phyloP scores from a whole-genome alignment of 35 echinoderm and acorn worm species.

The Ophioderma brevispina region DNA sequence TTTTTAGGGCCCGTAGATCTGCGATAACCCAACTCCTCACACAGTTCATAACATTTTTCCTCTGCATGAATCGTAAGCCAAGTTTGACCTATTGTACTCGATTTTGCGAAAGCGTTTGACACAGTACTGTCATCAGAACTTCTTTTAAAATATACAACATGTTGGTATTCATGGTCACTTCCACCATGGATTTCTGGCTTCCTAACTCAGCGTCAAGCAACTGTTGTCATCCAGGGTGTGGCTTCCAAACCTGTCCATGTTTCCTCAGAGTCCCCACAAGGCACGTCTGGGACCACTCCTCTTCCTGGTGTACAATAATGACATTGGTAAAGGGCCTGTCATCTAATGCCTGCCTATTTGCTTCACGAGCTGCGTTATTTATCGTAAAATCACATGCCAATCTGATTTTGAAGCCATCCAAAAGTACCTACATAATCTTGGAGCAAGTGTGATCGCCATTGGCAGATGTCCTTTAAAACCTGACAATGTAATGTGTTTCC shows the following conservation, averaged over 20 bases:
- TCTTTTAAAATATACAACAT: constrained; percentile 7
- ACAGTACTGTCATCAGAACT: constrained; percentile 19
- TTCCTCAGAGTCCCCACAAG: constrained; percentile 45
- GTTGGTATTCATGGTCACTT: constrained; percentile 34
- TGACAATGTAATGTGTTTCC: neutral
- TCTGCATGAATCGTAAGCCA: neutral
- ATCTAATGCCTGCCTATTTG: constrained; percentile 51
- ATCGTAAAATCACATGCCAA: neutral
- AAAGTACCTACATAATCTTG: neutral
- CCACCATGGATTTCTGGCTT: constrained; percentile 41
- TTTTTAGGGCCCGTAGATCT: constrained; percentile 22
- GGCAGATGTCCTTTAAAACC: neutral
- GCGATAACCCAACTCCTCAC: constrained; percentile 24
- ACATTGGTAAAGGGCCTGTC: constrained; percentile 13
- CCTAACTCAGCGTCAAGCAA: constrained; percentile 26
- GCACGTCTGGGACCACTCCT: constrained; percentile 54
- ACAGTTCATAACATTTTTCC: neutral
- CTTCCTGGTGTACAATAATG: constrained; percentile 44
- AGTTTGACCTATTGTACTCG: constrained; percentile 9
- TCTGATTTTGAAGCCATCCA: neutral
- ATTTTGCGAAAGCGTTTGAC: constrained; percentile 61
- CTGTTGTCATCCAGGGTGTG: constrained; percentile 39
- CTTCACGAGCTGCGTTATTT: constrained; percentile 36
- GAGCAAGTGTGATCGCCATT: neutral
- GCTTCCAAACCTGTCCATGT: constrained; percentile 32